Conservation (phyloP, 2,888 invertebrate species). For the Microdon myrmicae region DNA sequence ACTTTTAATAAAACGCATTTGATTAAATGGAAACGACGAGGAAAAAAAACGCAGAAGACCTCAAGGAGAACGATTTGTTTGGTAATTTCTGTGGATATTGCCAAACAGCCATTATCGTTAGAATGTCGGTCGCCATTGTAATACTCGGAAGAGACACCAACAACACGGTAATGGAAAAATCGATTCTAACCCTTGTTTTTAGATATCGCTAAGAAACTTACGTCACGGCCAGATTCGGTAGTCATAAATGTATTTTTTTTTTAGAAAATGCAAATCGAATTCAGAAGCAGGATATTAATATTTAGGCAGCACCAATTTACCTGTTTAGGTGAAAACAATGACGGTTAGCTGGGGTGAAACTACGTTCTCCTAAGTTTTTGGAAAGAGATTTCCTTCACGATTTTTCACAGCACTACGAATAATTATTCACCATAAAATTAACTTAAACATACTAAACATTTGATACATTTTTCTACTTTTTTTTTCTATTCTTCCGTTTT, state of each 20-base stretch:
- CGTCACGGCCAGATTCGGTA: too few relatives aligned
- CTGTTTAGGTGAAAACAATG: too few relatives aligned
- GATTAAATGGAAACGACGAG: constrained; percentile 27
- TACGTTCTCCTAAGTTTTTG: background rate
- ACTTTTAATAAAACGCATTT: constrained; percentile 6
- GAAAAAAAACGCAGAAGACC: constrained; percentile 29
- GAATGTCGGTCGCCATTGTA: constrained; percentile 49
- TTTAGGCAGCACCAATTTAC: too few relatives aligned
- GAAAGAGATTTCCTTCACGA: background rate
- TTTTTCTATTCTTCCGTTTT: background rate
- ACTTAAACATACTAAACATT: too few relatives aligned
- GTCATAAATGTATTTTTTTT: too few relatives aligned
- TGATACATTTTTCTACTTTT: constrained; percentile 21
- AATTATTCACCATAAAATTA: too few relatives aligned
- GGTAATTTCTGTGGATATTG: constrained; percentile 22
- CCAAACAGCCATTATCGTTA: constrained; percentile 35
- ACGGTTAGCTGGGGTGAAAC: too few relatives aligned
- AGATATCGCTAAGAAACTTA: constrained; percentile 28
- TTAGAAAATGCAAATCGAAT: too few relatives aligned
- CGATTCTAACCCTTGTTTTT: constrained; percentile 35
- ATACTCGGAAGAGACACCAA: constrained; percentile 19
- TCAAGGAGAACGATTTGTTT: too few relatives aligned
- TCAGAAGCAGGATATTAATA: too few relatives aligned
- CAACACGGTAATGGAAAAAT: constrained; percentile 37
- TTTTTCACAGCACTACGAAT: background rate